Base-by-base conservation (phyloP, 35 echinoderm and acorn worm genomes). In the Chiridota heheva region DNA sequence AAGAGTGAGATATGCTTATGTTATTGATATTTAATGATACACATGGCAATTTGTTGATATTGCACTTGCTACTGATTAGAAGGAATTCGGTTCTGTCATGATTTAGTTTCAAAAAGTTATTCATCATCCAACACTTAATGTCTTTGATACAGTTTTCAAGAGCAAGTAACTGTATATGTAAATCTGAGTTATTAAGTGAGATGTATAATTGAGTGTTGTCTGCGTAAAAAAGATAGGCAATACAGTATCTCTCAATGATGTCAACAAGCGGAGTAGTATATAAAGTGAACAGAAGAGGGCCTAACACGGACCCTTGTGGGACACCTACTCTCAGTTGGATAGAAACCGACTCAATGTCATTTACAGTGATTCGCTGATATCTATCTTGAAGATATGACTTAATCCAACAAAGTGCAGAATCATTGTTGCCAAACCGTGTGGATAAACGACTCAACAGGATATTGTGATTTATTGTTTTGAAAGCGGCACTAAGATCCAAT, bases 181-280 rank as follows among this genome's bases (percentile, higher is more conserved):
- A n/a, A n/a, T n/a, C n/a, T 81, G 83, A 60, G 15, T 77, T 46
- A 34, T 88, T 84, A 70, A 56, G 33, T 15, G 38, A 72, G 15
- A 73, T 15, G 45, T 93, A 87, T n/a, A 93, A n/a, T 42, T 93
- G 67, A 26, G 77, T 87, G 78, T 93, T 85, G 59, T 93, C 84
- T 37, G 84, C 81, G 33, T 89, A 89, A 18, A 73, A 49, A 24
- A 89, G 86, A 42, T 67, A 85, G 2, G 65, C 18, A 40, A 89
- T 2, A 36, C 33, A 41, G 58, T 95, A 58, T 40, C 70, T 46
- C 20, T 22, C 10, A 28, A 88, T 84, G 13, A 95, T 36, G 27
- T 96, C 42, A 33, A 42, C 67, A 30, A 89, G 51, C 42, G 86
- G 73, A 7, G 73, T 73, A 35, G 74, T 89, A 42, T 95, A 93